Evolutionary conservation across 2,888 invertebrate species (phyloP), one percentile per base, ranked within the genome.

Genomic region (Cyclophora punctaria): DNA sequence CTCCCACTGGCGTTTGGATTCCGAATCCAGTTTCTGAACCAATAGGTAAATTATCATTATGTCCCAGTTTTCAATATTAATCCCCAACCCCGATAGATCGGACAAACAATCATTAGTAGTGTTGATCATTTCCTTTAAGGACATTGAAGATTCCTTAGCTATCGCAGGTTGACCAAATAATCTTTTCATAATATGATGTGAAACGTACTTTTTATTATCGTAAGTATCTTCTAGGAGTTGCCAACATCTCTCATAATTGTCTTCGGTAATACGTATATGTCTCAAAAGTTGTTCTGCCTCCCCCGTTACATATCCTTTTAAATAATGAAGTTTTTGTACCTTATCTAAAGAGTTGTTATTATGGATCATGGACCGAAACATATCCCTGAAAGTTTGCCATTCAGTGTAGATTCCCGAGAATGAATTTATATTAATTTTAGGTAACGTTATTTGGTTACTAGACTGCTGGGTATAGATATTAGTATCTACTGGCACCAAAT

Each of bases 201-300:
- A 49, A 0, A 62, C 6, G 45, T 56, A 63, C 34, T 48, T 53
- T 48, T 60, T 64, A 45, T 64, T 63, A 44, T 58, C 52, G 35
- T 61, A 64, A 5, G 60, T 46, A 2, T 7, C 6, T 4, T 55
- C 48, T 43, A 64, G 49, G 34, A 51, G 40, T 7, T 47, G 35
- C 66, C 62, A 64, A 40, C 55, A 53, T 7, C n/a, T 20, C 3
- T 3, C 43, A 48, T 63, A 64, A 46, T 56, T 66, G 3, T 46
- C 53, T 0, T 44, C 41, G 0, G 58, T 57, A 2, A 60, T 50
- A 0, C 52, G 49, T 2, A 58, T 46, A 35, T 62, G 53, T 5
- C 60, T 34, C 2, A 64, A 34, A 1, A 64, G 35, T 34, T 54
- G 58, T 35, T 67, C 63, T 2, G 62, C 63, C 33, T 67, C 66